Evolutionary conservation across 1,140 invertebrate species (phyloP).

Genomic region (Lordiphosa mommai): DNA sequence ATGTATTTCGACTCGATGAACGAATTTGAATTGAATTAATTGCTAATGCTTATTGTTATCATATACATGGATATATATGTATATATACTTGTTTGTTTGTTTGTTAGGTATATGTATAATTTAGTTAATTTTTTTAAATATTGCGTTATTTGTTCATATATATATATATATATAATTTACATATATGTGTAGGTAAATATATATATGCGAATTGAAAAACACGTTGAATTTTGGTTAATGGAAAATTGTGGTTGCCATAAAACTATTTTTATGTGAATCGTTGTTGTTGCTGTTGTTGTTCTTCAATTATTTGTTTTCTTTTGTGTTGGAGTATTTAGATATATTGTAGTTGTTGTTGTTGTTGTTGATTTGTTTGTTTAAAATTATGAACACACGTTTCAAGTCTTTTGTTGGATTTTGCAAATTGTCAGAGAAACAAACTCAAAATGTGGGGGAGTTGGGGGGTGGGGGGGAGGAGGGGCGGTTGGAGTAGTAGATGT

Average conservation of each 20-base stretch:
- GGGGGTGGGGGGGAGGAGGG: no score
- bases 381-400: slow-evolving; percentile 72
- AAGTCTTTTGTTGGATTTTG: slow-evolving; percentile 60
- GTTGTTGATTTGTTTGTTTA: slow-evolving; percentile 35
- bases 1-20: slow-evolving; percentile 1
- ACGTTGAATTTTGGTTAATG: slow-evolving; percentile 26
- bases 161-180: slow-evolving; percentile 22
- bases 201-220: neutral
- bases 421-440: no score
- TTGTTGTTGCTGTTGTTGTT: slow-evolving; percentile 9
- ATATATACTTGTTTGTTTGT: slow-evolving; percentile 15
- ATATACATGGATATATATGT: slow-evolving; percentile 18
- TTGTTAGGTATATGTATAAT: no score
- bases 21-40: no score
- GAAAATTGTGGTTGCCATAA: slow-evolving; percentile 12
- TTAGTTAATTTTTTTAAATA: slow-evolving; percentile 31
- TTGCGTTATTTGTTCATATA: slow-evolving; percentile 50
- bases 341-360: slow-evolving; percentile 19
- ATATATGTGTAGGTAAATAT: neutral
- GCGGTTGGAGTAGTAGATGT: no score
- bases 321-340: slow-evolving; percentile 24
- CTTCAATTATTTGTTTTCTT: slow-evolving; percentile 10
- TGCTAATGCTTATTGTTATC: no score
- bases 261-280: no score
- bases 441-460: no score